Conservation (phyloP, 2,888 invertebrate genomes). For the Eupithecia insigniata region DNA sequence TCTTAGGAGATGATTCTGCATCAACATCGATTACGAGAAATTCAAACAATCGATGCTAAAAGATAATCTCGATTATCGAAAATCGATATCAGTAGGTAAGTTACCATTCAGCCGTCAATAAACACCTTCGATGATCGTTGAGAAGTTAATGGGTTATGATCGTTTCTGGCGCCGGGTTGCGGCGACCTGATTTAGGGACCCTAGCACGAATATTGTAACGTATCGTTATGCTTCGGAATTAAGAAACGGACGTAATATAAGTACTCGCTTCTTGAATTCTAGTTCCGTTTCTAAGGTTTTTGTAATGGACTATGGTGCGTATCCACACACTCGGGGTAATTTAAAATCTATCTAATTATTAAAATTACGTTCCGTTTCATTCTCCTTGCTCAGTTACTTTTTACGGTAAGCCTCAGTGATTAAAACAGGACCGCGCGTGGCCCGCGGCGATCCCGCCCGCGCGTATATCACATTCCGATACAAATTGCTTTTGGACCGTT, state of each 20-base stretch:
- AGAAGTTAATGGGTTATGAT: conserved; percentile 36
- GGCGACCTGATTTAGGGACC: conserved; percentile 38
- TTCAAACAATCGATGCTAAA: background rate
- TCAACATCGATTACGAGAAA: background rate
- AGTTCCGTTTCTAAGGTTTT: too few relatives aligned
- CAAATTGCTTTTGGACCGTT: conserved; percentile 80
- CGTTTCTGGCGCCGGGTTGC: conserved; percentile 61
- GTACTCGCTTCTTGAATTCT: too few relatives aligned
- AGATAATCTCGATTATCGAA: background rate
- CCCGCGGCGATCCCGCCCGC: conserved; percentile 65
- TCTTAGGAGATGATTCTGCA: background rate
- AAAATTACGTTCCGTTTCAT: conserved; percentile 50
- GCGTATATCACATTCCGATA: conserved; percentile 83
- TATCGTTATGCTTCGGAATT: background rate
- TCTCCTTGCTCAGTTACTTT: background rate
- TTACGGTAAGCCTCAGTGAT: conserved; percentile 73
- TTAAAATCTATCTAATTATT: too few relatives aligned
- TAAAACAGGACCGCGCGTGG: conserved; percentile 72
- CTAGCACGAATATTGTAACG: conserved; percentile 1
- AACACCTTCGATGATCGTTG: conserved; percentile 30
- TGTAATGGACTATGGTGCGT: too few relatives aligned
- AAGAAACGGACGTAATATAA: too few relatives aligned
- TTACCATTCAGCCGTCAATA: conserved; percentile 15
- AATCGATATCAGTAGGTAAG: conserved; percentile 7
- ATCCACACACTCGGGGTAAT: too few relatives aligned